Evolutionary conservation across 2,113 vertebrate species (phyloP).

Genomic region (Fukomys damarensis): DNA sequence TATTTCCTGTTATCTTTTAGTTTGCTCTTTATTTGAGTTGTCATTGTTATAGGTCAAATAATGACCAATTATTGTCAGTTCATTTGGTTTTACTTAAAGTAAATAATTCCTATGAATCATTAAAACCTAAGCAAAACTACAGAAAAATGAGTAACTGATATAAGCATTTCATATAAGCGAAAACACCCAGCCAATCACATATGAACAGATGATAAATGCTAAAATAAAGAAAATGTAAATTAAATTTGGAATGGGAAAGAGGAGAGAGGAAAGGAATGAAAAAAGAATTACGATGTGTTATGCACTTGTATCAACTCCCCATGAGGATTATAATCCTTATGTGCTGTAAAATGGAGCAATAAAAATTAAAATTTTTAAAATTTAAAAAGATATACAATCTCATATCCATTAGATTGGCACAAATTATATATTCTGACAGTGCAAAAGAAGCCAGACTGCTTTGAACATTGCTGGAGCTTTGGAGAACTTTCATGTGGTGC

Average conservation of each 20-base stretch:
- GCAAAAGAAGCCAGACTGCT: neutral
- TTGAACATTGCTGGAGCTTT: neutral
- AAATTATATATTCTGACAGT: neutral
- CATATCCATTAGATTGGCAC: neutral
- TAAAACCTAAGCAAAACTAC: neutral
- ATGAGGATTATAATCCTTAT: neutral
- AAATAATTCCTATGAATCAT: neutral
- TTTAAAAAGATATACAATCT: neutral
- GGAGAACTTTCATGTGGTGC: neutral
- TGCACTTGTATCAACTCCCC: neutral
- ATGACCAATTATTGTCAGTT: neutral
- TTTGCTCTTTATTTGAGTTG: neutral
- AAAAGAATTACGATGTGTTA: neutral
- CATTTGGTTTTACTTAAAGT: neutral
- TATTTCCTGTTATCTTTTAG: neutral
- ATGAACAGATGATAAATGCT: neutral
- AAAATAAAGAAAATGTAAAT: conserved; percentile 30
- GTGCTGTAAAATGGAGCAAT: neutral
- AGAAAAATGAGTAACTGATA: neutral
- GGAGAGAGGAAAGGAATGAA: neutral
- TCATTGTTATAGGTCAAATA: neutral
- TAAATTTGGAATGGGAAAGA: neutral
- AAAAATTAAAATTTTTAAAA: neutral
- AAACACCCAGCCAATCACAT: neutral
- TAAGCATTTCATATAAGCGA: neutral